These are phyloP conservation scores for Actinopyga echinites DNA, from an alignment of 53 echinoderm and acorn worm genomes.

Conservation along the genomic window DNA sequence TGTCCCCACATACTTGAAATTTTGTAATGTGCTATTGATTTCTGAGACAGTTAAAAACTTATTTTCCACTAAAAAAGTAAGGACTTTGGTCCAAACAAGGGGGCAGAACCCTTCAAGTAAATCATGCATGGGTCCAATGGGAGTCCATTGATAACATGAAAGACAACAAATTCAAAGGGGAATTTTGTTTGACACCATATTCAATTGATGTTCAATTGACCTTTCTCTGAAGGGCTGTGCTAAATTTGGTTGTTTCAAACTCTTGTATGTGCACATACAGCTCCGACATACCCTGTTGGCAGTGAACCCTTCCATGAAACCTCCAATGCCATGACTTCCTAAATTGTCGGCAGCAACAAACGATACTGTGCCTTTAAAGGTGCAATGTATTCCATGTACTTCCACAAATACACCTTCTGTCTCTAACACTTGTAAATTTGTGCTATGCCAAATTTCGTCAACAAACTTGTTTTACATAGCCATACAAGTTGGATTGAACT, in stretches of 20 bases:
- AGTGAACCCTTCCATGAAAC: conserved; percentile 30
- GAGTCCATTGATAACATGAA: not conserved
- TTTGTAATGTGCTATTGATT: conserved; percentile 20
- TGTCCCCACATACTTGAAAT: conserved; percentile 14
- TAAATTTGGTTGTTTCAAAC: not conserved
- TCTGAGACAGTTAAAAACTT: not conserved
- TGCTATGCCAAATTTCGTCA: not conserved
- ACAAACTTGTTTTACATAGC: not conserved
- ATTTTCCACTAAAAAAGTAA: not conserved
- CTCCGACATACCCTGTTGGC: not conserved
- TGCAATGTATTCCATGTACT: not conserved
- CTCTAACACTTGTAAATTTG: not conserved
- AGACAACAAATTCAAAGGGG: no score
- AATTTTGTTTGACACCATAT: not conserved
- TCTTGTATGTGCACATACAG: not conserved
- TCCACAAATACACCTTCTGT: not conserved
- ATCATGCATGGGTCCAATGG: not conserved
- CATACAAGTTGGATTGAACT: conserved; percentile 3
- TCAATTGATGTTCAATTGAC: not conserved
- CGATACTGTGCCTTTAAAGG: conserved; percentile 11
- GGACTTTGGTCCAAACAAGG: not conserved
- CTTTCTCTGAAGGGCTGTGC: not conserved
- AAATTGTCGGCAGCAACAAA: conserved; percentile 13
- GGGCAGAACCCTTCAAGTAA: conserved; percentile 16
- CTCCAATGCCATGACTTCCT: not conserved